Conservation (phyloP, 2,113 vertebrate genomes). For the Myrmecobius fasciatus region DNA sequence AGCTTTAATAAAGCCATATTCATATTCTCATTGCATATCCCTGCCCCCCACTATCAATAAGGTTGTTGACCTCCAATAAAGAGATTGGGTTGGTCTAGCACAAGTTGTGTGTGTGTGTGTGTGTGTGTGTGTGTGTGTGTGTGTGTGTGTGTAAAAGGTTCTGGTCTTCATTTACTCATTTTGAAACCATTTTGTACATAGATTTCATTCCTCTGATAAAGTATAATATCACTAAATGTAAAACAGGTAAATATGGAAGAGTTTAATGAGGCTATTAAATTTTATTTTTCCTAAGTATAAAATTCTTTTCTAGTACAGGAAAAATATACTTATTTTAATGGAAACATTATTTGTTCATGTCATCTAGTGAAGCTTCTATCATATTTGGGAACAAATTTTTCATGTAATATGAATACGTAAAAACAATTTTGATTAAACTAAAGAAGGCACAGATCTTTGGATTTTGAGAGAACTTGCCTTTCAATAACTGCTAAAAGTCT, state of each 20-base stretch:
- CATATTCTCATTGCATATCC: slow-evolving; percentile 34
- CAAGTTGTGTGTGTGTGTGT: slow-evolving; percentile 35
- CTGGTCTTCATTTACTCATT: slow-evolving; percentile 39
- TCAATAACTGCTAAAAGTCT: slow-evolving; percentile 74
- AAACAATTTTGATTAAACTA: slow-evolving; percentile 55
- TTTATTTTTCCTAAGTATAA: slow-evolving; percentile 55
- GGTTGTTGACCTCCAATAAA: slow-evolving; percentile 64
- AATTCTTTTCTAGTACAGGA: slow-evolving; percentile 57
- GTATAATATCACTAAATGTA: not conserved
- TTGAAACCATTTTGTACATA: slow-evolving; percentile 38
- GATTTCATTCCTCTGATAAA: slow-evolving; percentile 10
- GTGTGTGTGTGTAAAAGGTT: slow-evolving; percentile 12
- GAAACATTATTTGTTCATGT: slow-evolving; percentile 42
- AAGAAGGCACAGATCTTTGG: slow-evolving; percentile 60
- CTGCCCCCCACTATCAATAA: slow-evolving; percentile 36
- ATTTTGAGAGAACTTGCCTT: slow-evolving; percentile 68
- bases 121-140: slow-evolving; percentile 16
- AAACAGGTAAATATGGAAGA: not conserved
- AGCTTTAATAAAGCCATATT: slow-evolving; percentile 77
- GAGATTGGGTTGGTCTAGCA: slow-evolving; percentile 66
- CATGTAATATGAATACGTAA: slow-evolving; percentile 58
- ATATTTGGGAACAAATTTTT: slow-evolving; percentile 48
- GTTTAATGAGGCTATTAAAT: slow-evolving; percentile 53
- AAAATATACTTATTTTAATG: slow-evolving; percentile 61
- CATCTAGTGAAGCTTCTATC: slow-evolving; percentile 21